Conservation (phyloP, 2,888 invertebrate species). For the Chirona hameri region DNA sequence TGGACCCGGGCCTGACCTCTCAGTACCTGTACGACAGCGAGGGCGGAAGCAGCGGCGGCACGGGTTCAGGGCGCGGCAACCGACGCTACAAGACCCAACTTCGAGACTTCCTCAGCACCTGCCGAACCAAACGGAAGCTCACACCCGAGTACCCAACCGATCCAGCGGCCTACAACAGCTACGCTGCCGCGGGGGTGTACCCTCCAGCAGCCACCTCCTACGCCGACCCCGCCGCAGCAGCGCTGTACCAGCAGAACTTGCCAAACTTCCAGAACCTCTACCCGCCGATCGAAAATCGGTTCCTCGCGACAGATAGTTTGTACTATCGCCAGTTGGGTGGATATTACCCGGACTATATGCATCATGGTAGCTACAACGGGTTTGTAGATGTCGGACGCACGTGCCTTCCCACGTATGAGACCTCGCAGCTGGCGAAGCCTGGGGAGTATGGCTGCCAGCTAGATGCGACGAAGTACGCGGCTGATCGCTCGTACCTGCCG, state of each 20-base stretch:
- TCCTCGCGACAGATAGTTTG: constrained; percentile 74
- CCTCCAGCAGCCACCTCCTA: constrained; percentile 47
- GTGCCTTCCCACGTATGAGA: constrained; percentile 42
- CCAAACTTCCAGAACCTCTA: constrained; percentile 52
- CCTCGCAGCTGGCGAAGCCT: constrained; percentile 36
- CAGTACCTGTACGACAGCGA: constrained; percentile 85
- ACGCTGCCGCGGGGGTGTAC: constrained; percentile 37
- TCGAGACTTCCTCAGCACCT: constrained; percentile 86
- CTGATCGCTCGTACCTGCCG: constrained; percentile 38
- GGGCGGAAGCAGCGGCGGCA: constrained; percentile 42
- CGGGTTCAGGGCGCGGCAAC: constrained; percentile 46
- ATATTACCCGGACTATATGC: constrained; percentile 69
- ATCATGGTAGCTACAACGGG: constrained; percentile 40
- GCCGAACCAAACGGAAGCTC: constrained; percentile 70
- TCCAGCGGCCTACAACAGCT: constrained; percentile 39
- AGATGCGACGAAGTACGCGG: constrained; percentile 36
- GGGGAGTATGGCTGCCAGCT: constrained; percentile 34
- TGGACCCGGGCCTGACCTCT: constrained; percentile 88
- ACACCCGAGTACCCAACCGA: constrained; percentile 40
- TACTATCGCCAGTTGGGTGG: constrained; percentile 82
- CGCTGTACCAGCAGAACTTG: constrained; percentile 31
- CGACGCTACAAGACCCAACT: constrained; percentile 90
- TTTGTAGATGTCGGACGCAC: constrained; percentile 42
- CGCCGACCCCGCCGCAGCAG: constrained; percentile 44
- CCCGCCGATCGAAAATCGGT: constrained; percentile 58